phyloP scores from a whole-genome alignment of 2,888 invertebrate genomes.

The Drosophila suboccidentalis region DNA sequence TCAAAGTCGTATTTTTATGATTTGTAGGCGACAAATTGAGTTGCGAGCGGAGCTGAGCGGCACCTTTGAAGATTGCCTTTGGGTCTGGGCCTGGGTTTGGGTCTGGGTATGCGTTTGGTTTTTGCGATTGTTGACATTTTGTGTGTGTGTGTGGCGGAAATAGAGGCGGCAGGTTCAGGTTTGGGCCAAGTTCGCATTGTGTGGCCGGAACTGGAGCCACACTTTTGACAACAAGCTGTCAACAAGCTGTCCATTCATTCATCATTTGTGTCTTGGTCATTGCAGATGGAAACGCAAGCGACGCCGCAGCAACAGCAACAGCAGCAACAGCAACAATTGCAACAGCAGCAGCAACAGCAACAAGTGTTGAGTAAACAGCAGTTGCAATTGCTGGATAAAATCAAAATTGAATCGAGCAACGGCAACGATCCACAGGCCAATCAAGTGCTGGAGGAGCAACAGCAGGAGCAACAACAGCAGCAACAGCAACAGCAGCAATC shows the following conservation, averaged over 20 bases:
- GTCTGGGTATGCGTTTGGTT: constrained; percentile 43
- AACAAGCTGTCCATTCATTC: constrained; percentile 71
- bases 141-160: constrained; percentile 70
- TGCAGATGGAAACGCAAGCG: constrained; percentile 85
- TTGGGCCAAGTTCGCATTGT: constrained; percentile 66
- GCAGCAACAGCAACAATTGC: constrained; percentile 66
- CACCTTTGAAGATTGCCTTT: constrained; percentile 51
- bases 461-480: constrained; percentile 65
- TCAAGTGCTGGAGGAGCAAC: constrained; percentile 64
- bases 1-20: constrained; percentile 59
- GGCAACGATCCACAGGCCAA: constrained; percentile 65
- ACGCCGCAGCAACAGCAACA: constrained; percentile 77
- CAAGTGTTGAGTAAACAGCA: constrained; percentile 73
- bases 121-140: constrained; percentile 62
- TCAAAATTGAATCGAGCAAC: constrained; percentile 77
- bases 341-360: constrained; percentile 64
- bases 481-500: constrained; percentile 63
- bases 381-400: constrained; percentile 78
- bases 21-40: constrained; percentile 83
- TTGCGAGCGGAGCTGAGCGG: constrained; percentile 51
- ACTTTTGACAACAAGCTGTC: constrained; percentile 70
- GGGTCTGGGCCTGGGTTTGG: constrained; percentile 21
- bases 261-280: constrained; percentile 73
- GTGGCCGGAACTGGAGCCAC: constrained; percentile 82
- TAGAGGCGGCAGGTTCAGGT: constrained; percentile 50